These are phyloP conservation scores for Trichonephila clavipes DNA, from an alignment of 1,140 invertebrate genomes.

Conservation along the genomic window DNA sequence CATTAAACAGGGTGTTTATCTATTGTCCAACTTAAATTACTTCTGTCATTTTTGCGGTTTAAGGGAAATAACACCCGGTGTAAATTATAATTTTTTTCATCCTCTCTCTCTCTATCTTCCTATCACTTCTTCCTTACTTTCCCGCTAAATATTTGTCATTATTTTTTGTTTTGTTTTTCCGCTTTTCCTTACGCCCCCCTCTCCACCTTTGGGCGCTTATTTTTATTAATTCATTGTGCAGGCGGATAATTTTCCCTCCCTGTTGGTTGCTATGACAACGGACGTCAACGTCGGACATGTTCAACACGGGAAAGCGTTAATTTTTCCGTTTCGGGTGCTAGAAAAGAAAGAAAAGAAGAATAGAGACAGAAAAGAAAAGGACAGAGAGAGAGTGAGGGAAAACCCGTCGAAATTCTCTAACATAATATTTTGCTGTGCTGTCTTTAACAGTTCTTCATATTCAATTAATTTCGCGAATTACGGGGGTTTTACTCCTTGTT, in stretches of 20 bases:
- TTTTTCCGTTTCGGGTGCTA: conserved; percentile 69
- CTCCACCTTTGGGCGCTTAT: neutral
- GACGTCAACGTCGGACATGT: conserved; percentile 65
- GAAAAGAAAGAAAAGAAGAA: conserved; percentile 32
- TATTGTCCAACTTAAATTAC: conserved; percentile 77
- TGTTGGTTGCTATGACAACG: conserved; percentile 43
- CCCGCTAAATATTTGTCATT: conserved; percentile 59
- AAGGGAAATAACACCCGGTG: conserved; percentile 65
- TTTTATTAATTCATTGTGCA: conserved; percentile 70
- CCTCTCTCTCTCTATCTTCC: neutral
- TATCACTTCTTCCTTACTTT: conserved; percentile 14
- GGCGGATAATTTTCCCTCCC: conserved; percentile 58
- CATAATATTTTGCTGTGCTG: conserved; percentile 72
- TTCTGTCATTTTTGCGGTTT: conserved; percentile 75
- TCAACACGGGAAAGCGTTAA: conserved; percentile 61
- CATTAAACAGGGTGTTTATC: conserved; percentile 71
- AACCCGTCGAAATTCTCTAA: conserved; percentile 40
- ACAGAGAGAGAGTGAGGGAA: conserved; percentile 17
- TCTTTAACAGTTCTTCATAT: conserved; percentile 76
- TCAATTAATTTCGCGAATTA: conserved; percentile 76
- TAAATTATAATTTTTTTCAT: conserved; percentile 57
- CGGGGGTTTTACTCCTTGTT: conserved; percentile 29
- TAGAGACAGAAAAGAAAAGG: neutral
- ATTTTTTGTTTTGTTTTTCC: conserved; percentile 65
- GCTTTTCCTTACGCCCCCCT: neutral